Conservation (phyloP, 2,113 vertebrate species). For the Mirza zaza region DNA sequence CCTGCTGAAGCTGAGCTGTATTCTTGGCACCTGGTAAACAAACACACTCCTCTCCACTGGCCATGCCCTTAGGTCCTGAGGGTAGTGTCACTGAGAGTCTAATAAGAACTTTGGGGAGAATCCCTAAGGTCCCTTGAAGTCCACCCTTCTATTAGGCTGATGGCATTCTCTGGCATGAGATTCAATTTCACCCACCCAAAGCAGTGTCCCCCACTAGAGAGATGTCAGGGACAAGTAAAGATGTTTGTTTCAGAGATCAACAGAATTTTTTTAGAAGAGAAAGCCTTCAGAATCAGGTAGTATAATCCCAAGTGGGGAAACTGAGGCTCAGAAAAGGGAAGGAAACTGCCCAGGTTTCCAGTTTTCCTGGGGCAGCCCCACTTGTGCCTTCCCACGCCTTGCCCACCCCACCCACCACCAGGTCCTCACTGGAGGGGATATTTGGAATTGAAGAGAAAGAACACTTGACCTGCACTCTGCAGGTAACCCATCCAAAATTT, state of each 20-base stretch:
- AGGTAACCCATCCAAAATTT: not conserved
- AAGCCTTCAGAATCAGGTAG: not conserved
- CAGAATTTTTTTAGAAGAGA: not conserved
- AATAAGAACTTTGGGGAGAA: not conserved
- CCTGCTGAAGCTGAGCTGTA: not conserved
- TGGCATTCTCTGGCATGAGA: not conserved
- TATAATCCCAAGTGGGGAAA: not conserved
- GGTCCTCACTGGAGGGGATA: too few relatives aligned
- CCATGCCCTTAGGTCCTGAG: not conserved
- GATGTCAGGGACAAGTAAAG: not conserved
- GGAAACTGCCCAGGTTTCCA: not conserved
- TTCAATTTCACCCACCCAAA: not conserved
- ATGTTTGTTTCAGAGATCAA: not conserved
- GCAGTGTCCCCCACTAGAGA: too few relatives aligned
- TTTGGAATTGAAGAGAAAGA: slow-evolving; percentile 14
- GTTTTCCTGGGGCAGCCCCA: not conserved
- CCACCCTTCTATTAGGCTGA: not conserved
- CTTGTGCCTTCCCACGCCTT: not conserved
- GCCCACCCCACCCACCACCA: not conserved
- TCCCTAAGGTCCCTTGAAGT: not conserved
- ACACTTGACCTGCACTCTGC: not conserved
- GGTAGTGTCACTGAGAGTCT: not conserved
- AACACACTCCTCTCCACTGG: not conserved
- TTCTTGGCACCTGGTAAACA: not conserved
- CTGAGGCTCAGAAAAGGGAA: not conserved